Evolutionary conservation across 2,888 invertebrate species (phyloP).

Genomic region (Resseliella maxima): DNA sequence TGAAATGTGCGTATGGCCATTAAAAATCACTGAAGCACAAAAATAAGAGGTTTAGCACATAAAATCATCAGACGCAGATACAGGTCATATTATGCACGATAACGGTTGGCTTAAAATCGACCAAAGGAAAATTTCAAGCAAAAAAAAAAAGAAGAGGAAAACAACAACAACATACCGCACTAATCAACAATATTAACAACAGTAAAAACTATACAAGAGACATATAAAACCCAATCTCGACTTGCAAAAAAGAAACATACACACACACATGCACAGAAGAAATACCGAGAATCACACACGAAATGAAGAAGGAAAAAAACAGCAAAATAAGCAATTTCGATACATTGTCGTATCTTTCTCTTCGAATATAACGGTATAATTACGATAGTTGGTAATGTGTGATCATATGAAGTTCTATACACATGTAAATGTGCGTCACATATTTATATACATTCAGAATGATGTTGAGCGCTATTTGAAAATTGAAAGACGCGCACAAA

Average conservation of each 20-base stretch:
- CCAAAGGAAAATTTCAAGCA: background rate
- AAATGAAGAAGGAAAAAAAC: background rate
- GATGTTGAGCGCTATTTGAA: background rate
- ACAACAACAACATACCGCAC: background rate
- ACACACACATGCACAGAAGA: background rate
- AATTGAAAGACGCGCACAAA: slow-evolving; percentile 22
- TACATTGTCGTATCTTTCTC: slow-evolving; percentile 8
- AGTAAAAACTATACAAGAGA: no score
- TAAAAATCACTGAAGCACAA: slow-evolving; percentile 14
- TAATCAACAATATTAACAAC: background rate
- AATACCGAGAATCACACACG: background rate
- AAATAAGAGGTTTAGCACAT: slow-evolving; percentile 29
- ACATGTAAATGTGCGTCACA: background rate
- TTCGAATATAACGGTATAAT: background rate
- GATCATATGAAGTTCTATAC: background rate
- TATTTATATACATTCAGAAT: background rate
- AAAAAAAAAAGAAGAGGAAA: background rate
- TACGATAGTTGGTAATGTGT: slow-evolving; percentile 4
- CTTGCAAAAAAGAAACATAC: background rate
- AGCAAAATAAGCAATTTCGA: background rate
- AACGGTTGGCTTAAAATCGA: slow-evolving; percentile 5
- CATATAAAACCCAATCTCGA: no score
- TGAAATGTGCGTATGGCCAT: background rate
- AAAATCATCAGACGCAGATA: background rate
- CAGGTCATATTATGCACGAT: slow-evolving; percentile 27